phyloP scores from a whole-genome alignment of 2,113 vertebrate species.

The Lophotis ruficrista region DNA sequence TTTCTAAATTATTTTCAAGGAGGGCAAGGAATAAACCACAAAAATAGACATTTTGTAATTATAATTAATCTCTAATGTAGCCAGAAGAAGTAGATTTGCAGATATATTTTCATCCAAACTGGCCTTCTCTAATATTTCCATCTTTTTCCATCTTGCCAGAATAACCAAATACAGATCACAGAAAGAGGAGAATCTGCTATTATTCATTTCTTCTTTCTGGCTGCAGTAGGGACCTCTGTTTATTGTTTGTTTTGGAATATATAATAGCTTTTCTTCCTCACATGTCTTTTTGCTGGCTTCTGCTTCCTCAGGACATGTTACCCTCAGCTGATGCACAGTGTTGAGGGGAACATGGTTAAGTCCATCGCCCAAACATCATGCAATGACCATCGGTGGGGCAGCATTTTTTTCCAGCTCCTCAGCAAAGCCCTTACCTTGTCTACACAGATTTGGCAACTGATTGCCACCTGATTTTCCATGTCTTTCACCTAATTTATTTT shows the following conservation, averaged over 20 bases:
- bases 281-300: not conserved
- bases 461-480: not conserved
- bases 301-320: not conserved
- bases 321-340: not conserved
- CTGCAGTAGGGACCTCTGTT: not conserved
- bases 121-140: not conserved
- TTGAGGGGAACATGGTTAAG: not conserved
- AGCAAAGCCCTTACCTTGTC: not conserved
- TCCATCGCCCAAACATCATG: not conserved
- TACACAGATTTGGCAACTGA: not conserved
- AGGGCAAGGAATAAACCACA: not conserved
- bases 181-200: not conserved
- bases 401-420: not conserved
- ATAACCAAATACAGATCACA: slow-evolving; percentile 7
- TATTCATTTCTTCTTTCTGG: slow-evolving; percentile 24
- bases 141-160: not conserved
- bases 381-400: not conserved
- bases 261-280: not conserved
- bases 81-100: not conserved
- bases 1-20: slow-evolving; percentile 32
- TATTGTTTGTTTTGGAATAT: slow-evolving; percentile 7
- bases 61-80: not conserved
- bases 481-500: not conserved
- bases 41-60: slow-evolving; percentile 11
- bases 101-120: not conserved